phyloP scores from a whole-genome alignment of 2,113 vertebrate genomes.

The Phyllostomus discolor region DNA sequence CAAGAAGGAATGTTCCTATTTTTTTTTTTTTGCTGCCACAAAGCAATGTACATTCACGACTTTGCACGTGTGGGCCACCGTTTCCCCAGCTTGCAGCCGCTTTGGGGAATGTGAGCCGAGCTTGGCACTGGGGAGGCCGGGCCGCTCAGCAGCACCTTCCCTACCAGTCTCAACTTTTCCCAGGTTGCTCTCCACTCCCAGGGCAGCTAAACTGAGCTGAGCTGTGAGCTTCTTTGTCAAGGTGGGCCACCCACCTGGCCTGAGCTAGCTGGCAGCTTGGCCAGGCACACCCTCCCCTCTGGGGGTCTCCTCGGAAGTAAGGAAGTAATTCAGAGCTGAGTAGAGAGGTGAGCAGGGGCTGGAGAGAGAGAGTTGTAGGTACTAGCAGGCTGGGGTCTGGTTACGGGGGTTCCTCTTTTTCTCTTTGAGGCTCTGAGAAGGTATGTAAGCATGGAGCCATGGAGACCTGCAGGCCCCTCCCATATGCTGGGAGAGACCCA shows the following conservation, averaged over 20 bases:
- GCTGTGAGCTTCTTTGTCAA: background rate
- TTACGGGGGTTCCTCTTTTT: background rate
- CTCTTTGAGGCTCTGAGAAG: background rate
- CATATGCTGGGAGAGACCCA: background rate
- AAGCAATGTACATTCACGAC: background rate
- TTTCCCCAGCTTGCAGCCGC: background rate
- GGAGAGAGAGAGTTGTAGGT: background rate
- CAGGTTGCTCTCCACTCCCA: background rate
- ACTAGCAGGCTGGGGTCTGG: background rate
- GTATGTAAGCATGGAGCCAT: background rate
- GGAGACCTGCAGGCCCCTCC: background rate
- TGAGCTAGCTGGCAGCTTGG: background rate
- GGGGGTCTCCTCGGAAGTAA: background rate
- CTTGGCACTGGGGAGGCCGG: background rate
- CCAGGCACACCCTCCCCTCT: background rate
- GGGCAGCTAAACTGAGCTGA: background rate
- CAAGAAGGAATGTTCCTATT: background rate
- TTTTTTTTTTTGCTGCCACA: background rate
- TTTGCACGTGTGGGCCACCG: fast-evolving
- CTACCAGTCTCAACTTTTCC: background rate
- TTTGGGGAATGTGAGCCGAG: background rate
- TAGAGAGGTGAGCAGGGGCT: background rate
- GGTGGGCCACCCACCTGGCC: constrained; percentile 48
- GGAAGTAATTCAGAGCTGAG: background rate
- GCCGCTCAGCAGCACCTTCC: background rate